Percentiles rank a stretch among this genome's conserved stretches.
phyloP scores from a whole-genome alignment of 2,888 invertebrate genomes.

The Pristionchus entomophagus region DNA sequence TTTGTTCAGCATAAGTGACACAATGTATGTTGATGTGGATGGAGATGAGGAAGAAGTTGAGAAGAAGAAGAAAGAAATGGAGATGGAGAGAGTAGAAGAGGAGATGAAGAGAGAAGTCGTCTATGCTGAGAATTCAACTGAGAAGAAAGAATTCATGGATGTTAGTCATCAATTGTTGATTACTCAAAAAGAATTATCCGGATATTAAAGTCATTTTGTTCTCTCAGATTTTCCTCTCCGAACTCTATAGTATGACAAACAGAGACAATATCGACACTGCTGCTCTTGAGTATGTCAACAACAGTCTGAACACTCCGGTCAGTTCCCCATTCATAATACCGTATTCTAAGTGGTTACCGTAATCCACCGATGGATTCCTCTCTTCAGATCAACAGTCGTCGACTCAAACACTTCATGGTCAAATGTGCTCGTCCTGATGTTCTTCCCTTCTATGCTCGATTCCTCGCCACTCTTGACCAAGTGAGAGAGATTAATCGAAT shows the following conservation, averaged over 20 bases:
- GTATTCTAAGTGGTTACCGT: neutral
- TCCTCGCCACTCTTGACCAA: constrained; percentile 68
- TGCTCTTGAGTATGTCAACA: constrained; percentile 68
- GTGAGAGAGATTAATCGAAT: constrained; percentile 52
- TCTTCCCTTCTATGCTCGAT: constrained; percentile 70
- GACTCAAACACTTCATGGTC: constrained; percentile 35
- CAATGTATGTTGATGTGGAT: constrained; percentile 46
- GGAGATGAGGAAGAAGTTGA: constrained; percentile 48
- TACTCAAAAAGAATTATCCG: too few species aligned
- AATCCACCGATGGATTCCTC: neutral
- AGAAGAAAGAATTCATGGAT: constrained; percentile 53
- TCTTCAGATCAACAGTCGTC: constrained; percentile 43
- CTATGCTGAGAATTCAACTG: constrained; percentile 23
- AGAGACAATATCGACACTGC: constrained; percentile 69
- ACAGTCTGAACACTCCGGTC: constrained; percentile 48
- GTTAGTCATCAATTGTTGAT: constrained; percentile 11
- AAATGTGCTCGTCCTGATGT: constrained; percentile 50
- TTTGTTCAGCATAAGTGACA: constrained; percentile 44
- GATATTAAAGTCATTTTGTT: constrained; percentile 1
- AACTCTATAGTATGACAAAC: constrained; percentile 68
- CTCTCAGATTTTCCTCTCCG: constrained; percentile 58
- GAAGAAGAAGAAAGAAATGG: constrained; percentile 44
- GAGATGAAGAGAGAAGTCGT: constrained; percentile 39
- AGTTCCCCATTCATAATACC: neutral
- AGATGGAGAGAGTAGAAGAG: constrained; percentile 48